A percentile compares a stretch with the other conserved stretches of the same genome.
Conservation (phyloP, 2,888 invertebrate genomes). For the Epinotia nisella region DNA sequence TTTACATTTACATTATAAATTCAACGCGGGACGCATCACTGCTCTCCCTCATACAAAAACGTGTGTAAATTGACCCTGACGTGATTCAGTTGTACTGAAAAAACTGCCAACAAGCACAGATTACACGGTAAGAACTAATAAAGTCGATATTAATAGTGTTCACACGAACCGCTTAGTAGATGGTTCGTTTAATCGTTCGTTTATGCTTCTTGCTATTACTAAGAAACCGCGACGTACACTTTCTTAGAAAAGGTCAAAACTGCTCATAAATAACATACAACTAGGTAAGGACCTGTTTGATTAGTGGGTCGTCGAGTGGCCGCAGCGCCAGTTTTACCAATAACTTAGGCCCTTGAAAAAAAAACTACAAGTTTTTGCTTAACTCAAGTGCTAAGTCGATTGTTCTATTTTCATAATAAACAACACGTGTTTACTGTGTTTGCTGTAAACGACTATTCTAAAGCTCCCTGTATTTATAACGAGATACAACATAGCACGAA, state of each 20-base stretch:
- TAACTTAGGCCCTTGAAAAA: background rate
- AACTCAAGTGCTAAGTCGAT: conserved; percentile 18
- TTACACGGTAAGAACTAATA: conserved; percentile 32
- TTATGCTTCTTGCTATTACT: background rate
- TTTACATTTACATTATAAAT: conserved; percentile 70
- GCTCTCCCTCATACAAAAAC: conserved; percentile 62
- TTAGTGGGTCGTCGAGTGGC: conserved; percentile 23
- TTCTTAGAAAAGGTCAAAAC: background rate
- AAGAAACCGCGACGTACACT: background rate
- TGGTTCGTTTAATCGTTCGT: conserved; percentile 7
- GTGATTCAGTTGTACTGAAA: conserved; percentile 41
- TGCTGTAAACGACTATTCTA: conserved; percentile 11
- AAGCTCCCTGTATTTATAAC: conserved; percentile 1
- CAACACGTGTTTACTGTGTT: conserved; percentile 15
- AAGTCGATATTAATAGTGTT: conserved; percentile 30
- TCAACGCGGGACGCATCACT: conserved; percentile 78
- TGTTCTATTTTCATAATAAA: conserved; percentile 33
- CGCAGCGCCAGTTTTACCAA: conserved; percentile 22
- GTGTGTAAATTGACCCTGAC: conserved; percentile 47
- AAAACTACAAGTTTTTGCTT: conserved; percentile 30
- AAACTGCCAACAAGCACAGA: conserved; percentile 33
- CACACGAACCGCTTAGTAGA: conserved; percentile 23
- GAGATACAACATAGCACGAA: background rate
- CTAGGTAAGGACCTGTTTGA: background rate
- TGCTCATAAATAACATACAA: conserved; percentile 7